Evolutionary conservation across 2,888 invertebrate genomes (phyloP), one percentile per base, ranked within the genome.

Genomic region (Polymixis lichenea): DNA sequence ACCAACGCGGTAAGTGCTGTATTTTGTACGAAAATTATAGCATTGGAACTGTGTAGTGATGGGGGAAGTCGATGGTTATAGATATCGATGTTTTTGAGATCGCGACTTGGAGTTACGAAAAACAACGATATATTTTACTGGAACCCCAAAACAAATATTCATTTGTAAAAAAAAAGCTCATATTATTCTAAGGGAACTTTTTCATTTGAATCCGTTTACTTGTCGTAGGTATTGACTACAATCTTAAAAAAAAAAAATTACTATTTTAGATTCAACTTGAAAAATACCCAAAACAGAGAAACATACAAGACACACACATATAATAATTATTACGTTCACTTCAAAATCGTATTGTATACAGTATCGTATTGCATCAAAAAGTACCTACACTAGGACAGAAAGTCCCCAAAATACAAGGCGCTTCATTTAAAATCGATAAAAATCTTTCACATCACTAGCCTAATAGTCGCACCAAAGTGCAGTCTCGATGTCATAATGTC

Each of bases 11-110:
- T 95, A 95, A 95, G 95, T 95, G 95, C 95, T 94, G 95, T 95
- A 95, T 95, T 95, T 95, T 95, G 94, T 94, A 95, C 93, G 90
- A 92, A 94, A 95, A 95, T 95, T 95, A 95, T 95, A 93, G 95
- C 94, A 95, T 93, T 93, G 94, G 93, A 87, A 81, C 68, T 75
- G 71, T 79, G 71, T 93, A 94, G 94, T 78, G 92, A 87, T 82
- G 92, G 81, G 90, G 77, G 55, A 17, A 38, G 58, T 69, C 66
- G 72, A 72, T 58, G 0, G 19, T 15, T 75, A 49, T 67, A 62
- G 68, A 75, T 82, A 53, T 79, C 82, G 82, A 85, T 82, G 58
- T 71, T 56, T 64, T 51, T 19, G 13, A 32, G 17, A 6, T 17
- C 61, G 5, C 4, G 0, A 7, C 51, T 60, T 49, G 8, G 32